phyloP scores from a whole-genome alignment of 2,888 invertebrate genomes.

The Orthosia gothica region DNA sequence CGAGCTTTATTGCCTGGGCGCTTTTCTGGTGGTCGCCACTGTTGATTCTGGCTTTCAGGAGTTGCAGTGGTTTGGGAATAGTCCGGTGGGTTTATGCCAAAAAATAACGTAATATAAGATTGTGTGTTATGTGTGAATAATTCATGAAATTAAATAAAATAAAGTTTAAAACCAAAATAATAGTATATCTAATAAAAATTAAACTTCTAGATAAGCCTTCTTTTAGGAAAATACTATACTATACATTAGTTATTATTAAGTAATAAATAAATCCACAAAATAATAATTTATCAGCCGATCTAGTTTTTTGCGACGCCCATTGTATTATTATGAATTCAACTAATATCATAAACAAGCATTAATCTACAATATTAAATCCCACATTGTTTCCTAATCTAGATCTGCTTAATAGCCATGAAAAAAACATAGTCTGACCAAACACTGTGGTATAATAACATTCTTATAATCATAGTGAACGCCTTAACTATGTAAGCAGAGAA shows the following conservation, averaged over 20 bases:
- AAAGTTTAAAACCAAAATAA: background rate
- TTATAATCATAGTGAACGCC: slow-evolving; percentile 64
- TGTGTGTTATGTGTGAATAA: background rate
- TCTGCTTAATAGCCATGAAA: slow-evolving; percentile 48
- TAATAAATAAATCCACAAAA: slow-evolving; percentile 11
- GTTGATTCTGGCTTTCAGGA: too few species aligned
- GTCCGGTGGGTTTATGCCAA: too few species aligned
- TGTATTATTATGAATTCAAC: slow-evolving; percentile 22
- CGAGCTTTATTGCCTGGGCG: too few species aligned
- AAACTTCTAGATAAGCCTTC: background rate
- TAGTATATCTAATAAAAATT: background rate
- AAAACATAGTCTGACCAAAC: slow-evolving; percentile 52
- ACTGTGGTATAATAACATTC: slow-evolving; percentile 55
- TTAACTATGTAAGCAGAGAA: slow-evolving; percentile 61
- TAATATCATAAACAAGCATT: slow-evolving; percentile 34
- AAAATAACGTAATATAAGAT: too few species aligned
- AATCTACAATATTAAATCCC: slow-evolving; percentile 43
- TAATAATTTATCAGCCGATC: slow-evolving; percentile 23
- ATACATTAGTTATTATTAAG: too few species aligned
- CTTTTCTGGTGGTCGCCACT: too few species aligned
- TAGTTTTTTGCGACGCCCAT: slow-evolving; percentile 38
- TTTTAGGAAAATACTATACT: too few species aligned
- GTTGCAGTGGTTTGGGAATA: too few species aligned
- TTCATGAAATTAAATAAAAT: background rate
- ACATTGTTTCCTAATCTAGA: slow-evolving; percentile 59